phyloP scores from a whole-genome alignment of 2,113 vertebrate species.

The Tor tambroides region DNA sequence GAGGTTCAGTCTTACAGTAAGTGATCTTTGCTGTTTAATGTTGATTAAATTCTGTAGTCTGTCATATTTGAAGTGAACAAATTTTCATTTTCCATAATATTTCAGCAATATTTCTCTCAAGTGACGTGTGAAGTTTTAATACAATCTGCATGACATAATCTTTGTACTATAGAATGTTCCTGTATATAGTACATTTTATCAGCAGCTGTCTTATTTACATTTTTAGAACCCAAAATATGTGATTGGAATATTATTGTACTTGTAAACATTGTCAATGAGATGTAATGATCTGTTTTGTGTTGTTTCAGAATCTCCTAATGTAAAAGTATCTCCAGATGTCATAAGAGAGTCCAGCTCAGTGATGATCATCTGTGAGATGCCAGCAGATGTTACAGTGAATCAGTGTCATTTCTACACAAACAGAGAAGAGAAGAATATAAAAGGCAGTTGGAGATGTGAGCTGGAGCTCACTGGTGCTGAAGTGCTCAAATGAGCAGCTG shows the following conservation, averaged over 20 bases:
- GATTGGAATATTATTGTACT: no score
- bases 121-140: not conserved
- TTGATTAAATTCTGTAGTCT: not conserved
- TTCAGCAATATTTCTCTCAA: not conserved
- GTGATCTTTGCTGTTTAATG: not conserved
- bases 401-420: conserved; percentile 33
- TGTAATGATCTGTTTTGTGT: not conserved
- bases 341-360: no score
- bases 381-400: not conserved
- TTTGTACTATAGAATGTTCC: not conserved
- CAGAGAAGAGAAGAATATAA: not conserved
- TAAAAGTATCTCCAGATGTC: no score
- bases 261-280: not conserved
- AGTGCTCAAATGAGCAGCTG: conserved; percentile 30
- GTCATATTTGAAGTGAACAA: not conserved
- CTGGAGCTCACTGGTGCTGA: conserved; percentile 24
- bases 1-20: conserved; percentile 10
- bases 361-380: not conserved
- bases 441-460: not conserved
- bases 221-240: not conserved
- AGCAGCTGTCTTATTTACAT: not conserved
- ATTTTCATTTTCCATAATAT: not conserved
- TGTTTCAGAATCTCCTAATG: not conserved
- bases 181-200: not conserved
- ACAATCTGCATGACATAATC: not conserved